Base-by-base conservation (phyloP, 1,140 invertebrate genomes). In the Xylocopa sonorina region DNA sequence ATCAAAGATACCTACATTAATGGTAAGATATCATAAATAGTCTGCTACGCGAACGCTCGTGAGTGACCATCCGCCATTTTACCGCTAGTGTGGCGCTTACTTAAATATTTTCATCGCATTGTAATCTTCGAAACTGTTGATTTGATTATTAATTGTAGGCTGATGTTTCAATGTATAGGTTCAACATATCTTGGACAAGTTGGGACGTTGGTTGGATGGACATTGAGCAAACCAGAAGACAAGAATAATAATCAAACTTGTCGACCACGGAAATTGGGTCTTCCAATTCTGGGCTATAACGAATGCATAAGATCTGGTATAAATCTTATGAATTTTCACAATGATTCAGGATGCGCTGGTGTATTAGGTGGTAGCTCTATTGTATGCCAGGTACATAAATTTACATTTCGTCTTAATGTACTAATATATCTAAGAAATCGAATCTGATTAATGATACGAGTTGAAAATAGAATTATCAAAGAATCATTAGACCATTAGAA, bases 121-220 rank as follows among this genome's bases (percentile, higher is more conserved):
- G n/a, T n/a, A n/a, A n/a, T n/a, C n/a, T n/a, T n/a, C n/a, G n/a
- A n/a, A n/a, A n/a, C n/a, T n/a, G n/a, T n/a, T n/a, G n/a, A n/a
- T n/a, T n/a, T n/a, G n/a, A 38, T 38, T 38, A 38, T 38, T 38
- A 38, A 38, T 9, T 3, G 3, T 4, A 38, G 9, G 38, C 38
- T 38, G 38, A 38, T 57, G n/a, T 29, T 32, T 12, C 29, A 60
- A 12, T 12, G 63, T 75, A 0, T 32, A 93, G 92, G 88, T 60
- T 89, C 90, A 18, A 92, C 91, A 43, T 95, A 94, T 86, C 90
- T 94, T 3, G 94, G 94, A 4, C 93, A 94, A 87, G 91, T 94
- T 34, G 94, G 93, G 16, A 94, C 93, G 4, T 84, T 95, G 1
- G 89, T 91, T n/a, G 94, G 94, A 27, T 95, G 95, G 95, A 91